Conservation (phyloP, 1,140 invertebrate genomes). For the Caenorhabditis latens region DNA sequence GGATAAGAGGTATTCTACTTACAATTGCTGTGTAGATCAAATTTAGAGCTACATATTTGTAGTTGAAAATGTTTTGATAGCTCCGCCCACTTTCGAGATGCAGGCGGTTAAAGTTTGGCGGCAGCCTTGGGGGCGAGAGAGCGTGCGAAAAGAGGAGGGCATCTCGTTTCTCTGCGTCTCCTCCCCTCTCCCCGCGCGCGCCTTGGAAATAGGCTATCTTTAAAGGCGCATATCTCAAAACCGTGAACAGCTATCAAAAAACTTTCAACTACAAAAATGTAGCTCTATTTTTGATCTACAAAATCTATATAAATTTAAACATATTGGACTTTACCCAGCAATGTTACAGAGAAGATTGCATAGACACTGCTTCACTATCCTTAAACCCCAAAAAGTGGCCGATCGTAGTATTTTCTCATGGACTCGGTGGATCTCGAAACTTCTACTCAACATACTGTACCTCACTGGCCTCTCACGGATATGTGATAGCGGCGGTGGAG, state of each 20-base stretch:
- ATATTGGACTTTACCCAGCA: not conserved
- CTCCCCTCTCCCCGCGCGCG: no score
- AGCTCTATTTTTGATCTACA: not conserved
- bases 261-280: no score
- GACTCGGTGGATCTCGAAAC: conserved; percentile 82
- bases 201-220: no score
- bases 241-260: no score
- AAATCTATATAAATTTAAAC: not conserved
- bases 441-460: conserved; percentile 82
- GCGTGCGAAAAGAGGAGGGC: no score
- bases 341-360: not conserved
- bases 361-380: not conserved
- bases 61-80: not conserved
- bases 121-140: no score
- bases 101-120: no score
- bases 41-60: not conserved
- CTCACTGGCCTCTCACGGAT: conserved; percentile 83
- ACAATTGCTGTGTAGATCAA: no score
- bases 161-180: no score
- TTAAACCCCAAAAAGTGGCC: conserved; percentile 74
- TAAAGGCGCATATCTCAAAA: no score
- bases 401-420: conserved; percentile 83
- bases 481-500: conserved; percentile 82
- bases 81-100: no score
- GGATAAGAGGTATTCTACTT: not conserved